Conservation (phyloP, 2,113 vertebrate genomes). For the Chaetorhynchus papuensis region DNA sequence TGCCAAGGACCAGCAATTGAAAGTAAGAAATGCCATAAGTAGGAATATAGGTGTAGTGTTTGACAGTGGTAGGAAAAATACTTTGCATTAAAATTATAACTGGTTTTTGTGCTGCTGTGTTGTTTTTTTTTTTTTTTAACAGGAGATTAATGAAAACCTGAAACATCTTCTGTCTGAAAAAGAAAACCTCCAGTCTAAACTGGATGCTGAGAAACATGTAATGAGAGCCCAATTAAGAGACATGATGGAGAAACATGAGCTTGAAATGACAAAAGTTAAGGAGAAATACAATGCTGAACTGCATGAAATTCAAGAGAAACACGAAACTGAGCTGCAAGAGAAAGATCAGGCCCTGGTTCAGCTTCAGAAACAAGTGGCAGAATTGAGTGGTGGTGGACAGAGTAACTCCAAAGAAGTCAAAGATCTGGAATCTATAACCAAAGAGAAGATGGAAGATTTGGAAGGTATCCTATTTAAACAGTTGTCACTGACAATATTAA, state of each 20-base stretch:
- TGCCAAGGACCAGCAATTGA: constrained; percentile 77
- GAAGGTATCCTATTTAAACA: constrained; percentile 72
- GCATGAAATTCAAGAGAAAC: constrained; percentile 67
- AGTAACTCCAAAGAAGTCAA: neutral
- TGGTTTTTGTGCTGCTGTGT: neutral
- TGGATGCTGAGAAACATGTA: constrained; percentile 90
- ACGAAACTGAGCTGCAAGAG: constrained; percentile 74
- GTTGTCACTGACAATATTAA: neutral
- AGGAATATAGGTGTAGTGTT: neutral
- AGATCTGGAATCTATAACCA: constrained; percentile 14
- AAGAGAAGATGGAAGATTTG: constrained; percentile 73
- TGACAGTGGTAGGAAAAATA: neutral
- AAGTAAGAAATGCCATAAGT: constrained; percentile 50
- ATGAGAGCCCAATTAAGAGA: constrained; percentile 87
- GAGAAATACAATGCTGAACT: constrained; percentile 68
- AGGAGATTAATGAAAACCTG: constrained; percentile 81
- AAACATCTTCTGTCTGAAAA: constrained; percentile 78
- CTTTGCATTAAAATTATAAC: neutral
- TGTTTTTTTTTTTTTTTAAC: neutral
- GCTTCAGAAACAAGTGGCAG: constrained; percentile 71
- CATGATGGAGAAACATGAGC: constrained; percentile 86
- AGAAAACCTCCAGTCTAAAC: constrained; percentile 83
- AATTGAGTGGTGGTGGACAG: constrained; percentile 37
- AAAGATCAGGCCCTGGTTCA: constrained; percentile 64
- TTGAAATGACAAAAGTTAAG: constrained; percentile 67